Evolutionary conservation across 1,140 invertebrate species (phyloP), one percentile per base, ranked within the genome.

Genomic region (Oppia nitens): DNA sequence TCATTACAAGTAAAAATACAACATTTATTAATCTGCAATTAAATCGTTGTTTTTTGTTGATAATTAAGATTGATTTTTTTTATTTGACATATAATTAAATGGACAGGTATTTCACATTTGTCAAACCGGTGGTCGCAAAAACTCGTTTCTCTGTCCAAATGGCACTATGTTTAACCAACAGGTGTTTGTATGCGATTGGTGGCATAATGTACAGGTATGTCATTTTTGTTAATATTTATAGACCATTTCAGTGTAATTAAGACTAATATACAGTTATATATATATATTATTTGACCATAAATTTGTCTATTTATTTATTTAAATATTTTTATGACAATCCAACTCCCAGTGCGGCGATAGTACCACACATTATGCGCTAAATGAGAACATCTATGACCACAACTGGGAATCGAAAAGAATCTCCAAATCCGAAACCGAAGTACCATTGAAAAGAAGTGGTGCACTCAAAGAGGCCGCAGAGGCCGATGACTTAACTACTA

Each of bases 131-230:
- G 67, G 65, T 26, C 65, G 69, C 17, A 63, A 62, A 49, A 65
- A 65, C 61, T 66, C 66, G n/a, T 73, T 74, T 64, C 60, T 73
- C 0, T 73, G 72, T 57, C 72, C 72, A n/a, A 69, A 71, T 60
- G 72, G 71, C 12, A 74, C 73, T 17, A 58, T 72, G 24, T 73
- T 73, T 62, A 72, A 71, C 60, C 72, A 74, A 60, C 64, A 68
- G 49, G 64, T 67, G 32, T 73, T 74, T 56, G 68, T 72, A 11
- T 74, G 72, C 53, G 69, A 72, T 54, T 91, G 87, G 69, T 90
- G 85, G 87, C 89, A 88, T 72, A 92, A 90, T 68, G 85, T 88
- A 0, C 81, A 89, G 66, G n/a, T n/a, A n/a, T n/a, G n/a, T n/a
- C n/a, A n/a, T n/a, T n/a, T n/a, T n/a, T n/a, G n/a, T n/a, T n/a